Conservation (phyloP, 2,797 vertebrate genomes). For the Karalla daura region DNA sequence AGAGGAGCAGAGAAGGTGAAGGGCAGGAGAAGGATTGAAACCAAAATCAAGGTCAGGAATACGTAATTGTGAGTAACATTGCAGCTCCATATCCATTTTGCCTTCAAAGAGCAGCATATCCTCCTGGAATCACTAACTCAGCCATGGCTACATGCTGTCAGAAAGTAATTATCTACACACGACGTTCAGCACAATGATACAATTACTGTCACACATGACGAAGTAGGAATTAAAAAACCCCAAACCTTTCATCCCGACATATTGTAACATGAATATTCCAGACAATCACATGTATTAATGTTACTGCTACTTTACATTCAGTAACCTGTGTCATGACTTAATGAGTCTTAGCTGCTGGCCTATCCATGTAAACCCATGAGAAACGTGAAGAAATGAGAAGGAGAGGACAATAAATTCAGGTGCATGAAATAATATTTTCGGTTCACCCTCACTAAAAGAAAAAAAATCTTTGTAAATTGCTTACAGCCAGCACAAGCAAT, state of each 20-base stretch:
- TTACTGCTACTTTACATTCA: background rate
- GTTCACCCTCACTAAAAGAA: too few species aligned
- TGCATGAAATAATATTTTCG: background rate
- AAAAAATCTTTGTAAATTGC: too few species aligned
- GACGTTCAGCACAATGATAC: background rate
- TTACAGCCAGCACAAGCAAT: background rate
- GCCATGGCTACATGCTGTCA: background rate
- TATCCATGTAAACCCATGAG: background rate
- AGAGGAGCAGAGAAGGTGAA: constrained; percentile 54
- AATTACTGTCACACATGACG: background rate
- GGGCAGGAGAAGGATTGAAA: constrained; percentile 33
- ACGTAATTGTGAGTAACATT: too few species aligned
- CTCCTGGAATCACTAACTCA: background rate
- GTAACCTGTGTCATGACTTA: too few species aligned
- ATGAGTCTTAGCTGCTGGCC: background rate
- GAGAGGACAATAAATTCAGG: too few species aligned
- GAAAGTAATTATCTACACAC: background rate
- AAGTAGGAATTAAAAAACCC: constrained; percentile 1
- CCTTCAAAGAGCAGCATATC: background rate
- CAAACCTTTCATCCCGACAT: background rate
- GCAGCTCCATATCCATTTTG: background rate
- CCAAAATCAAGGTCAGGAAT: constrained; percentile 30
- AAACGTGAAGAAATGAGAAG: background rate
- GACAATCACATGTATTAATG: background rate
- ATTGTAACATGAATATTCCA: background rate